Conservation (phyloP, 1,140 invertebrate genomes). For the Lucilia cuprina region DNA sequence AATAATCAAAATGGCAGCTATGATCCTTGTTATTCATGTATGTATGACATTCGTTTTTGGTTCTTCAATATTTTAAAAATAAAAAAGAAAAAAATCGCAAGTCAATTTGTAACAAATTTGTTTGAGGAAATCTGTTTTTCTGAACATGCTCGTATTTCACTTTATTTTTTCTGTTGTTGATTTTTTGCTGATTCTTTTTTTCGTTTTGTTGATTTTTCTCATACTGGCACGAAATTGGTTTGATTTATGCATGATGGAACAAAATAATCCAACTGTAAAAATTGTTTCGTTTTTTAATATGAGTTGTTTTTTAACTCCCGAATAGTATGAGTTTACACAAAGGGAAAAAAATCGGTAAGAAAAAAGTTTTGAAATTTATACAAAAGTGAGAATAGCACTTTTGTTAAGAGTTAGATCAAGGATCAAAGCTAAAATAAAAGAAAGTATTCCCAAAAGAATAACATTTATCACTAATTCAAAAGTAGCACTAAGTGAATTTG, state of each 20-base stretch:
- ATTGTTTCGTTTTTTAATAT: background rate
- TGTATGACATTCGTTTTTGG: background rate
- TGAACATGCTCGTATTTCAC: background rate
- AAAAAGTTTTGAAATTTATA: too few relatives aligned
- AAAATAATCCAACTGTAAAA: slow-evolving; percentile 2
- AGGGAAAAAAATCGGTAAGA: too few relatives aligned
- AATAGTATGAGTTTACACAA: background rate
- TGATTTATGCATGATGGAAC: slow-evolving; percentile 5
- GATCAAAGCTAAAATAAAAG: too few relatives aligned
- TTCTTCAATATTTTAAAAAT: background rate
- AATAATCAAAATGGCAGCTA: too few relatives aligned
- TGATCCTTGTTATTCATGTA: background rate
- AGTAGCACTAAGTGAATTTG: too few relatives aligned
- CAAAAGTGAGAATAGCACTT: too few relatives aligned
- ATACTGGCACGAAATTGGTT: slow-evolving; percentile 9
- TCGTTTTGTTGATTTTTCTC: background rate
- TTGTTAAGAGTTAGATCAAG: too few relatives aligned
- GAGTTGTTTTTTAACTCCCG: background rate
- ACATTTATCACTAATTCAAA: too few relatives aligned
- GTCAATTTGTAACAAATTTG: background rate
- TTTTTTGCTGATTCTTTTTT: background rate
- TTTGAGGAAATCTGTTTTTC: background rate
- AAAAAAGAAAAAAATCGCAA: background rate
- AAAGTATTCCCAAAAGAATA: too few relatives aligned
- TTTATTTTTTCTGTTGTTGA: background rate